A percentile compares a stretch with the other conserved stretches of the same genome.
Evolutionary conservation across 2,797 vertebrate species (phyloP).

Genomic region (Pseudochirops corinnae): DNA sequence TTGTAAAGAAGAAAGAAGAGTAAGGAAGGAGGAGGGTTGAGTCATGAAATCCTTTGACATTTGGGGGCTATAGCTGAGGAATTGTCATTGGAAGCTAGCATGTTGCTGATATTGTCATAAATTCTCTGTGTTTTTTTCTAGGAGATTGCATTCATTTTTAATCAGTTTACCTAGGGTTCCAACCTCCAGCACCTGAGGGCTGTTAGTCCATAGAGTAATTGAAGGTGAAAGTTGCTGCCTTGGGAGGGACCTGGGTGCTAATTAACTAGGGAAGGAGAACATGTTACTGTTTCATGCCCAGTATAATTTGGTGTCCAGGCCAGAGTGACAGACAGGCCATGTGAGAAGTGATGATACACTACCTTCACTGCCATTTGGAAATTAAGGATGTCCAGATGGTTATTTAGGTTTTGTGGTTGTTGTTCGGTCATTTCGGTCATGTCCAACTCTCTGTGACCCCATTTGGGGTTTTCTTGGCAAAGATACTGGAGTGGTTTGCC

Average conservation of each 20-base stretch:
- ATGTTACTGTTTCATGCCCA: not conserved
- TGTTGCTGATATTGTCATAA: not conserved
- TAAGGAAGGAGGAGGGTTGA: not conserved
- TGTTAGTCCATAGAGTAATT: not conserved
- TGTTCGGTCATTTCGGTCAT: not conserved
- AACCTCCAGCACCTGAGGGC: not conserved
- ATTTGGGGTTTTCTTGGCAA: not conserved
- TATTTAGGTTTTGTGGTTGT: not conserved
- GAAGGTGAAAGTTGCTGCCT: not conserved
- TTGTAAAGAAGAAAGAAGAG: slow-evolving; percentile 15
- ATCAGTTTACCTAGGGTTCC: not conserved
- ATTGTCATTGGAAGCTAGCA: not conserved
- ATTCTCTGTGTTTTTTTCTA: not conserved
- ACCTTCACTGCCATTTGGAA: not conserved
- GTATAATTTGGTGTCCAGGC: not conserved
- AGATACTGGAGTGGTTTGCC: not conserved
- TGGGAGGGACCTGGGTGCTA: not conserved
- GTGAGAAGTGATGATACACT: not conserved
- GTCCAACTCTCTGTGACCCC: not conserved
- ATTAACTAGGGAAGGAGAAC: not conserved
- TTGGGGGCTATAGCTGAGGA: not conserved
- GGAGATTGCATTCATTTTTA: not conserved
- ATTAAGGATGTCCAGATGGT: not conserved
- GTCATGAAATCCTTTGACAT: not conserved
- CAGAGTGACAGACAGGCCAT: not conserved